These are phyloP conservation scores for Doryteuthis pealeii DNA, from an alignment of 1,140 invertebrate species.

Conservation along the genomic window DNA sequence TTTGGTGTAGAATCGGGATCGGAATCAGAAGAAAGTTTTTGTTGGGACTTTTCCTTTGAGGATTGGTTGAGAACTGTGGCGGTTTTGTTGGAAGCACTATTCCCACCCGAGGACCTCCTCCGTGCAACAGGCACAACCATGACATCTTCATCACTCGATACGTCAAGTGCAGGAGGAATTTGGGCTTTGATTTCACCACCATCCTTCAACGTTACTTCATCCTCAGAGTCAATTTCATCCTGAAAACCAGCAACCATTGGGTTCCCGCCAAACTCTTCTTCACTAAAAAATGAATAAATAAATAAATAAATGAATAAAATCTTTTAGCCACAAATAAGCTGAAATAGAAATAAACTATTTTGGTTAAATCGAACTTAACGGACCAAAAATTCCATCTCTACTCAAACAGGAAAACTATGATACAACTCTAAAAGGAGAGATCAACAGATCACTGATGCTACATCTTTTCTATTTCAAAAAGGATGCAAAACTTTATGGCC, in stretches of 20 bases:
- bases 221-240: conserved; percentile 67
- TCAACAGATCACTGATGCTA: too few relatives aligned
- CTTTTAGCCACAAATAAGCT: too few relatives aligned
- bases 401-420: too few relatives aligned
- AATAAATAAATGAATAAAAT: too few relatives aligned
- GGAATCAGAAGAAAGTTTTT: neutral
- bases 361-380: too few relatives aligned
- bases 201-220: conserved; percentile 58
- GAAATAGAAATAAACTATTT: too few relatives aligned
- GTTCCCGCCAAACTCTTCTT: conserved; percentile 74
- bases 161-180: neutral
- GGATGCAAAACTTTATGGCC: too few relatives aligned
- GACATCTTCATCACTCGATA: conserved; percentile 16
- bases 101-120: neutral
- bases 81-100: neutral
- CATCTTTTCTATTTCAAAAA: too few relatives aligned
- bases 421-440: too few relatives aligned
- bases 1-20: neutral
- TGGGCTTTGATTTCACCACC: neutral
- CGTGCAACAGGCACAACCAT: neutral
- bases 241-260: conserved; percentile 84
- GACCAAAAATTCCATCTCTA: too few relatives aligned
- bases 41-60: neutral
- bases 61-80: neutral
- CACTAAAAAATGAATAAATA: too few relatives aligned